phyloP scores from a whole-genome alignment of 2,888 invertebrate species.

The Chymomyza amoena region DNA sequence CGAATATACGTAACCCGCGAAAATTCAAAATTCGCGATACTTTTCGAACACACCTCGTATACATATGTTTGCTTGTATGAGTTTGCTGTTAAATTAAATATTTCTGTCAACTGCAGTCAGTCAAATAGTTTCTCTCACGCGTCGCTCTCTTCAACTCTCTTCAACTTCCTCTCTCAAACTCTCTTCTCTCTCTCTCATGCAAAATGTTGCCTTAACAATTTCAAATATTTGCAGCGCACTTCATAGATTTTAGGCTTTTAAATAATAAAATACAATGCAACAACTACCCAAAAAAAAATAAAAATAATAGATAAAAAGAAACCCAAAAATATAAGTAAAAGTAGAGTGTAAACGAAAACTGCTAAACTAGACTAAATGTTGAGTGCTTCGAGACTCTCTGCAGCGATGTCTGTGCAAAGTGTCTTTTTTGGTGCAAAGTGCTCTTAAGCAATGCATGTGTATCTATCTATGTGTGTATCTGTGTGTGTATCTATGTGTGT shows the following conservation, averaged over 20 bases:
- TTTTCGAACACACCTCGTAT: too few species aligned
- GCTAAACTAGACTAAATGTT: neutral
- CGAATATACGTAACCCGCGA: too few species aligned
- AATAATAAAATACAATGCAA: constrained; percentile 62
- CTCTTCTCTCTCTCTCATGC: neutral
- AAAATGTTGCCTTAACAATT: constrained; percentile 59
- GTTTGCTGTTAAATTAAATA: constrained; percentile 56
- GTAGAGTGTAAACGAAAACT: constrained; percentile 10
- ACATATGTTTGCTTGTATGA: constrained; percentile 22
- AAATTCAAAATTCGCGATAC: too few species aligned
- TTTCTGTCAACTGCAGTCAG: constrained; percentile 66
- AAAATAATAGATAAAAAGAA: constrained; percentile 1
- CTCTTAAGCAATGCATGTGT: constrained; percentile 45
- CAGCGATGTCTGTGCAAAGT: constrained; percentile 39
- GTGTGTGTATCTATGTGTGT: constrained; percentile 23
- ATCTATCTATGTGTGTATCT: constrained; percentile 25
- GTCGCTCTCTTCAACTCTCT: neutral
- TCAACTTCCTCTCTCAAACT: neutral
- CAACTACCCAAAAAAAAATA: neutral
- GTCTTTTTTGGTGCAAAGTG: constrained; percentile 56
- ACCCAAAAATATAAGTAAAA: constrained; percentile 17
- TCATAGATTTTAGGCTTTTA: constrained; percentile 71
- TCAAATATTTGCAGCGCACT: constrained; percentile 70
- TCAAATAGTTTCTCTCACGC: constrained; percentile 10
- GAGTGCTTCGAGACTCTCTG: constrained; percentile 13